Percentiles rank a stretch among this genome's conserved stretches.
phyloP scores from a whole-genome alignment of 2,888 invertebrate genomes.

The Ophion ventricosus region DNA sequence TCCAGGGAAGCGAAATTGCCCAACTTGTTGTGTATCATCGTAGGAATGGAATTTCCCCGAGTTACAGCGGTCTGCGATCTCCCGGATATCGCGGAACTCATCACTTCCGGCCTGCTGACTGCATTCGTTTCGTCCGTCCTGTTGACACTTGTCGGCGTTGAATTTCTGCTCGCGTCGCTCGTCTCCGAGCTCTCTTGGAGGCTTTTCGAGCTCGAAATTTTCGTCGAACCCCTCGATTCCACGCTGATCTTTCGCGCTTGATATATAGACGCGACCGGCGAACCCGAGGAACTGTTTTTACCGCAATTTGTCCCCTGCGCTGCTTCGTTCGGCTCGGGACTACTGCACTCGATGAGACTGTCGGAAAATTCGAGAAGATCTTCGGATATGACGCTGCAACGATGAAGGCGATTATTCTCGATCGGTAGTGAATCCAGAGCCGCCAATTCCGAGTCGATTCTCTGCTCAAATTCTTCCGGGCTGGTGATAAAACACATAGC shows the following conservation, averaged over 20 bases:
- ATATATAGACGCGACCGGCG: constrained; percentile 63
- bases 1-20: constrained; percentile 34
- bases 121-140: constrained; percentile 65
- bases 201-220: constrained; percentile 62
- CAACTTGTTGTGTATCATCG: constrained; percentile 46
- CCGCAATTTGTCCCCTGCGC: constrained; percentile 42
- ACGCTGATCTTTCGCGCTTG: constrained; percentile 70
- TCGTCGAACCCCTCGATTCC: constrained; percentile 69
- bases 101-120: constrained; percentile 19
- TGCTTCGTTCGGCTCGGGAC: constrained; percentile 50
- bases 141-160: constrained; percentile 67
- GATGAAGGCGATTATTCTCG: constrained; percentile 77
- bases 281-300: constrained; percentile 63
- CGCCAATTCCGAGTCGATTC: constrained; percentile 86
- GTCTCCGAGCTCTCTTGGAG: constrained; percentile 67
- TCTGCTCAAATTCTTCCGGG: constrained; percentile 85
- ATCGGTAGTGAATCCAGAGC: constrained; percentile 86
- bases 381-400: constrained; percentile 80
- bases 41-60: constrained; percentile 40
- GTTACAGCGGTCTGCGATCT: constrained; percentile 51
- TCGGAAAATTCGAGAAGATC: constrained; percentile 80
- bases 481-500: constrained; percentile 67
- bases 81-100: constrained; percentile 17
- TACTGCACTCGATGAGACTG: constrained; percentile 74
- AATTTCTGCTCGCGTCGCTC: constrained; percentile 70